Evolutionary conservation across 2,797 vertebrate genomes (phyloP).

Genomic region (Sciurus vulgaris): DNA sequence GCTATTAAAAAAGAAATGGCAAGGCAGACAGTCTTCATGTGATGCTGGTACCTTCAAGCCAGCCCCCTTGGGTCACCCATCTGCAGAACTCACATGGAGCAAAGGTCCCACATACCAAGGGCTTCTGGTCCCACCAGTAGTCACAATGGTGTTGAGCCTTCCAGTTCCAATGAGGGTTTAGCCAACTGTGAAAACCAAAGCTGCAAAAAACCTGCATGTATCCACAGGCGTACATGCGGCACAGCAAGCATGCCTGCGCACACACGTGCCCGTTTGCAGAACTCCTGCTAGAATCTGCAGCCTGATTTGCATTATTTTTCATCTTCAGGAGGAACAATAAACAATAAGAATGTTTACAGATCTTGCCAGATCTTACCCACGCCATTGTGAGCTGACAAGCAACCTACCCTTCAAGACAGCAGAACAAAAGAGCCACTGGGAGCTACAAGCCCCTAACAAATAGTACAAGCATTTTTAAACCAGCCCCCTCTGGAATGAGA

Average conservation of each 20-base stretch:
- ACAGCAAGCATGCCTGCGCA: fast-evolving
- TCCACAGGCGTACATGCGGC: neutral
- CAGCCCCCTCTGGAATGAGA: neutral
- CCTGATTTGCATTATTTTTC: conserved; percentile 27
- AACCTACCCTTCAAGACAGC: conserved; percentile 77
- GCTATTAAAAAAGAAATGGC: neutral
- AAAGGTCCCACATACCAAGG: conserved; percentile 59
- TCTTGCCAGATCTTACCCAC: conserved; percentile 66
- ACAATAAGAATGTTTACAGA: conserved; percentile 1
- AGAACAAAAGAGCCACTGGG: conserved; percentile 86
- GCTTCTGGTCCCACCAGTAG: conserved; percentile 75
- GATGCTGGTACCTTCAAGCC: conserved; percentile 43
- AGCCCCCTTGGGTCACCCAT: neutral
- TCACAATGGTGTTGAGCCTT: conserved; percentile 71
- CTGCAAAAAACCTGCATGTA: conserved; percentile 75
- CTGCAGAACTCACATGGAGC: conserved; percentile 75
- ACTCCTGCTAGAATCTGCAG: conserved; percentile 61
- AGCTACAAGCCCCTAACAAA: conserved; percentile 24
- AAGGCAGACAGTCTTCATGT: conserved; percentile 55
- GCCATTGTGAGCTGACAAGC: conserved; percentile 77
- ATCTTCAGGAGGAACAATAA: conserved; percentile 70
- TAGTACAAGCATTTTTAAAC: neutral
- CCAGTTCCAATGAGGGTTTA: conserved; percentile 77
- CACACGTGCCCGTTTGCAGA: neutral
- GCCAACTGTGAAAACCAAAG: conserved; percentile 84